Conservation (phyloP, 2,888 invertebrate species). For the Cheilosia pagana region DNA sequence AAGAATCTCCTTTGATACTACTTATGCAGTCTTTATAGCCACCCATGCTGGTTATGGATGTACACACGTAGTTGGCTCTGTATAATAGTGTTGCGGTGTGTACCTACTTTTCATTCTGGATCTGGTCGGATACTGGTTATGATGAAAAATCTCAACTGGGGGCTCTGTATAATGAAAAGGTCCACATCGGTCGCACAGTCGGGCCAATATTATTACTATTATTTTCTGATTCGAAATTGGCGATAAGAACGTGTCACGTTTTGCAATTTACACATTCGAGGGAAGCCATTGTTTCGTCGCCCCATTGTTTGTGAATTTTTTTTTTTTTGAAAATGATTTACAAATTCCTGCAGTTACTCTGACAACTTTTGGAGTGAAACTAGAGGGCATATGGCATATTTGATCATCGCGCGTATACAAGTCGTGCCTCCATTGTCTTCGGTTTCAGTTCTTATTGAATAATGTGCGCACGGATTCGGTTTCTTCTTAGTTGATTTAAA, state of each 20-base stretch:
- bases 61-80: conserved; percentile 32
- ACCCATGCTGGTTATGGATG: conserved; percentile 68
- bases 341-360: conserved; percentile 71
- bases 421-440: conserved; percentile 68
- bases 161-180: conserved; percentile 2
- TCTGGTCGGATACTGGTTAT: conserved; percentile 27
- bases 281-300: conserved; percentile 72
- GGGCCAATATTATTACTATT: conserved; percentile 77
- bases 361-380: conserved; percentile 62
- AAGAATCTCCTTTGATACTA: conserved; percentile 61
- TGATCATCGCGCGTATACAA: conserved; percentile 51
- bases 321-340: conserved; percentile 74
- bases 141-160: conserved; percentile 63
- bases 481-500: conserved; percentile 4
- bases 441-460: not conserved
- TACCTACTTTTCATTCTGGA: conserved; percentile 52
- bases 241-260: conserved; percentile 83
- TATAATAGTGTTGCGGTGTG: not conserved
- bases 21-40: conserved; percentile 70
- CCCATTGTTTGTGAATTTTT: conserved; percentile 71
- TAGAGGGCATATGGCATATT: conserved; percentile 56
- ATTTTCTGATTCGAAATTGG: conserved; percentile 82
- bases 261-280: conserved; percentile 83
- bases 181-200: conserved; percentile 68
- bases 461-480: not conserved